These are phyloP conservation scores for Acromyrmex echinatior DNA, from an alignment of 1,140 invertebrate genomes.

Conservation along the genomic window DNA sequence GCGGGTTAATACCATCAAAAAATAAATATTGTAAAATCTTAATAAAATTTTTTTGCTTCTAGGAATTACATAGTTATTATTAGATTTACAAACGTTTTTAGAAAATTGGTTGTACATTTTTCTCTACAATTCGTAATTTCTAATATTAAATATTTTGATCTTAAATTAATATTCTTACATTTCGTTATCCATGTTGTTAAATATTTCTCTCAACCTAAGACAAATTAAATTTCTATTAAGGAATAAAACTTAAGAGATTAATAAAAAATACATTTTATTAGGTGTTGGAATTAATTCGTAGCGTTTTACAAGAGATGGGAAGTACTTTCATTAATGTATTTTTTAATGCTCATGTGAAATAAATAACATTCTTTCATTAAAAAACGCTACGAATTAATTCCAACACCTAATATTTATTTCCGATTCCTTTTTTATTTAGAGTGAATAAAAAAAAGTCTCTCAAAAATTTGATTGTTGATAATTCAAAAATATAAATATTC, in stretches of 20 bases:
- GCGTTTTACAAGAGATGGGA: no score
- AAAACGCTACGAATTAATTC: no score
- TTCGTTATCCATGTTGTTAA: neutral
- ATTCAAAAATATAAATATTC: neutral
- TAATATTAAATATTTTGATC: neutral
- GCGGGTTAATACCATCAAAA: neutral
- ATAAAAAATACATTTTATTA: neutral
- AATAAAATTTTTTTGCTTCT: neutral
- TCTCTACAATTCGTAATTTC: neutral
- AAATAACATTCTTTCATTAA: no score
- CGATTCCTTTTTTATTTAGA: neutral
- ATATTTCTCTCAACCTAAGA: neutral
- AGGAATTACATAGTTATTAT: neutral
- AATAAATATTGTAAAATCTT: neutral
- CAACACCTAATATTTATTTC: no score
- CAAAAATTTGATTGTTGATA: neutral
- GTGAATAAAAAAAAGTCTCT: neutral
- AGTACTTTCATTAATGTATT: no score
- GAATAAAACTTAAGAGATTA: neutral
- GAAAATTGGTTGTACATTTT: neutral
- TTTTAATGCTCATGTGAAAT: no score
- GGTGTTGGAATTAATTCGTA: no score
- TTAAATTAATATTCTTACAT: neutral
- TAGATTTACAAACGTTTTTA: neutral
- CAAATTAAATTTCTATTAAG: neutral